Conservation (phyloP, 2,113 vertebrate species). For the Phaethon lepturus region DNA sequence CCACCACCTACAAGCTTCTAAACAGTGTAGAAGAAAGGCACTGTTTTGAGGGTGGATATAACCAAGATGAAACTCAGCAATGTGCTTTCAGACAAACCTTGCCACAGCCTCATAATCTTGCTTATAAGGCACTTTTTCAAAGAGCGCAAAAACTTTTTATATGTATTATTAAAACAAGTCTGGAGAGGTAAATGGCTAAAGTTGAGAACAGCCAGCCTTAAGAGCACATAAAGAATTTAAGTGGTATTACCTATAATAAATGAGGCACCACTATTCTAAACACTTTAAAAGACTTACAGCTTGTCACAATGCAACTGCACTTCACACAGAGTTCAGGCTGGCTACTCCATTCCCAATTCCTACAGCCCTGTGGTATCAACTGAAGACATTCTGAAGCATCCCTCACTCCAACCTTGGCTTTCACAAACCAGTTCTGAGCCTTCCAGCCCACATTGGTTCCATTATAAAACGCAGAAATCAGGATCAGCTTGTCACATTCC, state of each 20-base stretch:
- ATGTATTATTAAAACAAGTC: not conserved
- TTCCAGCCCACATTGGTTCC: not conserved
- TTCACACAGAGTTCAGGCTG: not conserved
- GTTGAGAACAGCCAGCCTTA: not conserved
- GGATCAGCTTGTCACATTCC: not conserved
- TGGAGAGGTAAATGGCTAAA: not conserved
- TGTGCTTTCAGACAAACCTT: not conserved
- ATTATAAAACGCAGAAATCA: not conserved
- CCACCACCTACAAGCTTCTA: not conserved
- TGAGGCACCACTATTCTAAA: not conserved
- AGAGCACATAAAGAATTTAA: not conserved
- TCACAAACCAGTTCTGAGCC: not conserved
- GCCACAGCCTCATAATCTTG: not conserved
- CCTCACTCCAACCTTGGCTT: not conserved
- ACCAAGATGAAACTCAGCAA: not conserved
- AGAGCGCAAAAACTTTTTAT: not conserved
- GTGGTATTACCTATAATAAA: not conserved
- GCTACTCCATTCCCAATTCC: not conserved
- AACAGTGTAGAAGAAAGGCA: rapidly evolving
- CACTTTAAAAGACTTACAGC: not conserved
- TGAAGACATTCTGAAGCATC: not conserved
- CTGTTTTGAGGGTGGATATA: not conserved
- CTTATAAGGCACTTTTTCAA: not conserved
- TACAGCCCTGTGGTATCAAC: not conserved
- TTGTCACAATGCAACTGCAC: not conserved